phyloP scores from a whole-genome alignment of 1,140 invertebrate species.

The Drosophila watanabei region DNA sequence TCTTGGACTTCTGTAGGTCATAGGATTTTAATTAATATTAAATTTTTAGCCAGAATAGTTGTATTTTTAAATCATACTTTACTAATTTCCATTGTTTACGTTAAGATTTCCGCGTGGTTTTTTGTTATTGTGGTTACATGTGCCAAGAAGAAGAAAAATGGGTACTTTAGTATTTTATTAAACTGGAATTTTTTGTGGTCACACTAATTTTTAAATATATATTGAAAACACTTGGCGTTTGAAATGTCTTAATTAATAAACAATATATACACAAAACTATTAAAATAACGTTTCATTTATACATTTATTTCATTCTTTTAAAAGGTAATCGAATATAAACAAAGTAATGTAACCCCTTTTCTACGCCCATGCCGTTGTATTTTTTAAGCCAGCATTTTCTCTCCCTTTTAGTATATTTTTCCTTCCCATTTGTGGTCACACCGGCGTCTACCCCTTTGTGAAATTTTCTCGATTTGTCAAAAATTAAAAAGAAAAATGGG shows the following conservation, averaged over 20 bases:
- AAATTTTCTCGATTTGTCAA: constrained; percentile 23
- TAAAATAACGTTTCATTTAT: no score
- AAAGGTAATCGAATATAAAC: background rate
- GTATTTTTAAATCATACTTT: background rate
- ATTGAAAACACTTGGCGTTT: background rate
- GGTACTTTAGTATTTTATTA: background rate
- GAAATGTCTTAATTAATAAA: background rate
- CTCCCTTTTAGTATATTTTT: background rate
- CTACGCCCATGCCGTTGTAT: background rate
- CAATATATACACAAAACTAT: no score
- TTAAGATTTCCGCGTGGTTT: constrained; percentile 30
- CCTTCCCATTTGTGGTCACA: constrained; percentile 21
- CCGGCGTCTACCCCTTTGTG: constrained; percentile 35
- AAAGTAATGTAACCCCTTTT: background rate
- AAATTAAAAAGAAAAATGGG: constrained; percentile 64
- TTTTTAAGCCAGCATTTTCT: background rate
- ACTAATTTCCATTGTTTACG: constrained; percentile 54
- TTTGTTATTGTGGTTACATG: constrained; percentile 36
- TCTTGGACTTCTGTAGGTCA: constrained; percentile 59
- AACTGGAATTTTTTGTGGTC: background rate
- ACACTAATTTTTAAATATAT: background rate
- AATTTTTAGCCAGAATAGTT: background rate
- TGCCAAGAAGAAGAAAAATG: constrained; percentile 1
- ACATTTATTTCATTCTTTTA: background rate
- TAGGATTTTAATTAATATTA: background rate